Evolutionary conservation across 2,797 vertebrate genomes (phyloP).

Genomic region (Enteromius viviparus): DNA sequence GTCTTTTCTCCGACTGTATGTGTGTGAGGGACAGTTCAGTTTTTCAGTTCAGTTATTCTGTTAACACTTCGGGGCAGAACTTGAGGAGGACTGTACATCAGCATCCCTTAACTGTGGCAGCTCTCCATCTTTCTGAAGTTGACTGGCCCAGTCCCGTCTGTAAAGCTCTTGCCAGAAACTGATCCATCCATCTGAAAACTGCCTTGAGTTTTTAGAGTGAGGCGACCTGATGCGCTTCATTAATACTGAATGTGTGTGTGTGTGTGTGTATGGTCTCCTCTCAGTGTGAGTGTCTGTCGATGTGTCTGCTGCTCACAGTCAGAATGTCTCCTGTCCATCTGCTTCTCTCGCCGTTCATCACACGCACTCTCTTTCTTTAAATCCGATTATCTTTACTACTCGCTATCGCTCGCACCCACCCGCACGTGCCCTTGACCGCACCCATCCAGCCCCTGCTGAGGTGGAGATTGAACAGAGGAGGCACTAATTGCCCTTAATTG

Average conservation of each 20-base stretch:
- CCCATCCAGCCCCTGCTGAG: slow-evolving; percentile 57
- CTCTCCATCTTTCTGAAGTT: slow-evolving; percentile 25
- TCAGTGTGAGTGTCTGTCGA: slow-evolving; percentile 63
- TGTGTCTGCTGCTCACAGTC: slow-evolving; percentile 66
- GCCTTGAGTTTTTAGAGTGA: slow-evolving; percentile 35
- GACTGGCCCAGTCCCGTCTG: slow-evolving; percentile 6
- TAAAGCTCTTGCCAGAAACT: background rate
- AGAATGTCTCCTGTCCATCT: slow-evolving; percentile 78
- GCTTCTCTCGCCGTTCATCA: slow-evolving; percentile 64
- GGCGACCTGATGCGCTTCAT: slow-evolving; percentile 62
- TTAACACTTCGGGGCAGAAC: slow-evolving; percentile 59
- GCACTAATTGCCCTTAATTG: slow-evolving; percentile 78
- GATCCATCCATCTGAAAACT: slow-evolving; percentile 14
- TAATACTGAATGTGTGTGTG: slow-evolving; percentile 62
- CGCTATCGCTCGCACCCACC: slow-evolving; percentile 40
- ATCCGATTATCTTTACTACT: slow-evolving; percentile 75
- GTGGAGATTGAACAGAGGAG: slow-evolving; percentile 69
- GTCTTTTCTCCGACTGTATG: slow-evolving; percentile 48
- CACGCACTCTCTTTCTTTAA: slow-evolving; percentile 68
- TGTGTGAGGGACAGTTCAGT: slow-evolving; percentile 36
- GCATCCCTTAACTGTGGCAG: background rate
- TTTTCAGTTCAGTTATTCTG: slow-evolving; percentile 34
- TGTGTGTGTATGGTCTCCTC: slow-evolving; percentile 49
- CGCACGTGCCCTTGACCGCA: slow-evolving; percentile 45
- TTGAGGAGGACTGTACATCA: slow-evolving; percentile 2